Base-by-base conservation (phyloP, 1,140 invertebrate genomes). In the Lithobius niger region DNA sequence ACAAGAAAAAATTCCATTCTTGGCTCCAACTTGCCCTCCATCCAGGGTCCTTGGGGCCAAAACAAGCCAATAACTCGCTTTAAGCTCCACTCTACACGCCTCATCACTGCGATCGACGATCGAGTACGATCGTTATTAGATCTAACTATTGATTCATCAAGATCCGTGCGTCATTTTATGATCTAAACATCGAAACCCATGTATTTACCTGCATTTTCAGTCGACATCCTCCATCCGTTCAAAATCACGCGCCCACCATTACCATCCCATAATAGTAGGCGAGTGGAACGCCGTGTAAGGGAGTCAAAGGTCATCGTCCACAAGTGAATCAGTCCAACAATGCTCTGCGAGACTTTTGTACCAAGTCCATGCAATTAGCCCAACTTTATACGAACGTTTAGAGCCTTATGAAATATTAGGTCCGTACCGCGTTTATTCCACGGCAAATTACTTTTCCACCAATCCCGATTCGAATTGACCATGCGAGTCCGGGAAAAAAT, bases 201-300 rank as follows among this genome's bases (percentile, higher is more conserved):
- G 31, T 24, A 24, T 16, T 57, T 59, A 56, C 54, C 55, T 54
- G 27, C 52, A 52, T 1, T 56, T 56, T 6, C 40, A 21, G 16
- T 52, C 43, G 16, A 49, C 51, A 52, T 62, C 62, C 31, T 63
- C 50, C 24, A 60, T 74, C 51, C 74, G 76, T 80, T 80, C 75
- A 79, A 80, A 79, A 79, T 79, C 76, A 78, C 78, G 78, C 78
- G 78, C 78, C 77, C 76, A 78, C 77, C 77, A 79, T 79, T 79
- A 73, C 74, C 73, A 71, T 75, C 76, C 77, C 48, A 47, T 47
- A 6, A 10, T 50, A 50, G 22, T 45, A 45, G 10, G 31, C 31
- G 31, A 10, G 10, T 10, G n/a, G 31, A 10, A 36, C 31, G 31
- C 10, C 31, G 31, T 36, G 31, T 10, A 36, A 36, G 31, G n/a